Evolutionary conservation across 2,113 vertebrate genomes (phyloP).

Genomic region (Tenrec ecaudatus): DNA sequence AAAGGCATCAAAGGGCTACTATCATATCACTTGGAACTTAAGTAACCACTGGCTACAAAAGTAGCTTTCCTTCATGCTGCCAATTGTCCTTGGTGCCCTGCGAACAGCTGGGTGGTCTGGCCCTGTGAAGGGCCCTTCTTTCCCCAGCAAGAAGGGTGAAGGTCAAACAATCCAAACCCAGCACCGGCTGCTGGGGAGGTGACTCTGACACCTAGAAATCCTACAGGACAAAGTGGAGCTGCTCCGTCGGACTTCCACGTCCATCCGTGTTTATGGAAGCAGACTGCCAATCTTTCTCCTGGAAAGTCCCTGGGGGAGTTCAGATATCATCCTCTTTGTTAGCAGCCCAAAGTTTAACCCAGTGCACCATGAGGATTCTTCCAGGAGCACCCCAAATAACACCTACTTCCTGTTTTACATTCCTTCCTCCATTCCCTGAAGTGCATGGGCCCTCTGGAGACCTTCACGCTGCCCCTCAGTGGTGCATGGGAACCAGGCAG

Average conservation of each 20-base stretch:
- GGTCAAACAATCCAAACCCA: neutral
- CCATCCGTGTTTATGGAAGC: too few relatives aligned
- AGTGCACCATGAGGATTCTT: too few relatives aligned
- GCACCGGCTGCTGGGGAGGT: too few relatives aligned
- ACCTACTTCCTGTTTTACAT: neutral
- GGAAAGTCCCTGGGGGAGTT: too few relatives aligned
- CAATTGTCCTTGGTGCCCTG: neutral
- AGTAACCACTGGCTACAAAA: slow-evolving; percentile 35
- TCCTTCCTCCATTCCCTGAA: neutral
- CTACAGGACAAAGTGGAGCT: too few relatives aligned
- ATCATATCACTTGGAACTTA: slow-evolving; percentile 18
- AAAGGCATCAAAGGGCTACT: slow-evolving; percentile 30
- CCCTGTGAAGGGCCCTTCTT: neutral
- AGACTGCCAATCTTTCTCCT: too few relatives aligned
- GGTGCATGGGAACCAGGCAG: neutral
- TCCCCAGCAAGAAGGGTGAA: neutral
- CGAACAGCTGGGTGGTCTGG: neutral
- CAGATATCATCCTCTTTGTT: too few relatives aligned
- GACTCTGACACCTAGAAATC: too few relatives aligned
- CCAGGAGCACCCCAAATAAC: neutral
- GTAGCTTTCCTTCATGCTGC: neutral
- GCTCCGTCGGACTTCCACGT: too few relatives aligned
- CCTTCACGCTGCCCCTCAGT: neutral
- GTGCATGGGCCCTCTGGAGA: neutral
- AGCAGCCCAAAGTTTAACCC: too few relatives aligned